Percentiles rank a stretch among this genome's conserved stretches.
These are phyloP conservation scores for Resseliella maxima DNA, from an alignment of 2,888 invertebrate genomes.

Conservation along the genomic window DNA sequence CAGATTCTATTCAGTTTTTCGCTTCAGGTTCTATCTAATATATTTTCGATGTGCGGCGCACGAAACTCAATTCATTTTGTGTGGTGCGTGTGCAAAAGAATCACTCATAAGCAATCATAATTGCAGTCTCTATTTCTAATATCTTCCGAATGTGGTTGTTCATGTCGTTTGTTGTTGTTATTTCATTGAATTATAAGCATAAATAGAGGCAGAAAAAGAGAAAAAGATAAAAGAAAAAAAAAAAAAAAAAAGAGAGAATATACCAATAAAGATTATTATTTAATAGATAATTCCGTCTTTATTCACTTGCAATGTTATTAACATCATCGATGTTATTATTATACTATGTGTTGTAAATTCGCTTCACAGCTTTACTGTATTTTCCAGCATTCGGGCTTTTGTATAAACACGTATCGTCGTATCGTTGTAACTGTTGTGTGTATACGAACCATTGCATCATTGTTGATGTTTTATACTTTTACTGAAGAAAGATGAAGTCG, in stretches of 20 bases:
- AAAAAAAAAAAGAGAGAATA: background rate
- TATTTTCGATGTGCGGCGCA: background rate
- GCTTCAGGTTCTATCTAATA: background rate
- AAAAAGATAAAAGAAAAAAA: background rate
- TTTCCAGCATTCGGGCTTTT: background rate
- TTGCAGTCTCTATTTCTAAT: conserved; percentile 41
- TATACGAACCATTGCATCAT: conserved; percentile 46
- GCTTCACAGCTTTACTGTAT: background rate
- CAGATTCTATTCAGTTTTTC: background rate
- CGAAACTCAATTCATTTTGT: background rate
- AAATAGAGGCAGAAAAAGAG: background rate
- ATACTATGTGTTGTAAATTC: conserved; percentile 22
- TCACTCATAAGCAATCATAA: conserved; percentile 32
- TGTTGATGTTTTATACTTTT: conserved; percentile 28
- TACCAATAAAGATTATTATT: conserved; percentile 34
- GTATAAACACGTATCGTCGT: background rate
- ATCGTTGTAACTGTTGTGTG: background rate
- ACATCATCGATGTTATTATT: conserved; percentile 39
- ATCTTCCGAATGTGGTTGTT: background rate
- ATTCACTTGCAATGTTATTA: conserved; percentile 44
- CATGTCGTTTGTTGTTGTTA: background rate
- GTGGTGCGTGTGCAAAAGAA: conserved; percentile 1
- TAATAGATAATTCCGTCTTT: conserved; percentile 24
- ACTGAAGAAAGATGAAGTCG: background rate
- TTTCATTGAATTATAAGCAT: background rate